Evolutionary conservation across 2,888 invertebrate genomes (phyloP), one percentile per base, ranked within the genome.

Genomic region (Sinelater perroti): DNA sequence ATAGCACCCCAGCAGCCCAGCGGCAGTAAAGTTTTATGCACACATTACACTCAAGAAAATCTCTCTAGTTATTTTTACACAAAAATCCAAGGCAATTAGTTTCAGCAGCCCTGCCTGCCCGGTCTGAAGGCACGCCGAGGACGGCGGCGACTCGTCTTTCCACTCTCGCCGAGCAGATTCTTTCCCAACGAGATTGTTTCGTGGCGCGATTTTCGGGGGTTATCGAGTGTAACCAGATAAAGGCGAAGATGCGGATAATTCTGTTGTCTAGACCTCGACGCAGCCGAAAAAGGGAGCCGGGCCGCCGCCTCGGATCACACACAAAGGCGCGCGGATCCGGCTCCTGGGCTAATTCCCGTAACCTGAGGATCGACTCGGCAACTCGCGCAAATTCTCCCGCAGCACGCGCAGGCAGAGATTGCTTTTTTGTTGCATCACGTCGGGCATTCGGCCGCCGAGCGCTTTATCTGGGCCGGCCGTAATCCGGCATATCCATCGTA

Each of bases 211-310:
- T 38, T 36, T 38, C 5, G 38, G 7, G 17, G 20, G 38, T 21
- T 38, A 38, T 38, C 38, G 38, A 38, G 38, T 38, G 38, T 38
- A 38, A 38, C 38, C 21, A 38, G 38, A 38, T 38, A 38, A 38
- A 38, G 11, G 38, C 38, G 11, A 38, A 24, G 38, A 38, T 38
- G 16, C 38, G 38, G 38, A 38, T 21, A 38, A 38, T 38, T 38
- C 24, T 38, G 38, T 38, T 38, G 38, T 38, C 38, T 38, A 38
- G 38, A 38, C 38, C 38, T 38, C 38, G 38, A 11, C 38, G 20
- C 38, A 38, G 24, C 38, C 38, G 38, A 38, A 24, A 38, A 38
- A 38, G 21, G 24, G 38, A n/a, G n/a, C n/a, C n/a, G n/a, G n/a
- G n/a, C n/a, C n/a, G n/a, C n/a, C n/a, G n/a, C n/a, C n/a, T n/a